These are phyloP conservation scores for Zapornia atra DNA, from an alignment of 2,113 vertebrate species.

Conservation along the genomic window DNA sequence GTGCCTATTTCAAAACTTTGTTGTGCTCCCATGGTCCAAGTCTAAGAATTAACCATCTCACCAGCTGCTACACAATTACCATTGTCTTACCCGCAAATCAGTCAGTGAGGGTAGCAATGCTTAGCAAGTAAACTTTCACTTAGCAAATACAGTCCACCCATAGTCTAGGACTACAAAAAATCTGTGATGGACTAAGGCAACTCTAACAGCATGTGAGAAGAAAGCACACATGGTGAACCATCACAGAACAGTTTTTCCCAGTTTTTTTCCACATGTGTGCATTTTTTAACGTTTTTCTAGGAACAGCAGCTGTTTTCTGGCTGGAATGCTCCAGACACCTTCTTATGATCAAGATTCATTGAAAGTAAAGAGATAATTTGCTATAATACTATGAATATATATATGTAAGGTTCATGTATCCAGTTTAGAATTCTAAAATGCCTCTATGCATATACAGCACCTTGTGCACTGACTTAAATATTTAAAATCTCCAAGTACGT, in stretches of 20 bases:
- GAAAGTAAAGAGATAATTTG: not conserved
- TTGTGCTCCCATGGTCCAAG: accelerated
- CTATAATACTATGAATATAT: not conserved
- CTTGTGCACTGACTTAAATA: not conserved
- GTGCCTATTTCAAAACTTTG: not conserved
- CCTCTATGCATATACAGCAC: not conserved
- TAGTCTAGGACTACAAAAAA: not conserved
- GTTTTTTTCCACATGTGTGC: not conserved
- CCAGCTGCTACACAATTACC: not conserved
- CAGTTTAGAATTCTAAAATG: not conserved
- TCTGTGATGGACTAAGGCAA: not conserved
- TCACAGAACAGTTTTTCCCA: not conserved
- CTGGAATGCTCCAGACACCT: not conserved
- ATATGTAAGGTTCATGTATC: not conserved
- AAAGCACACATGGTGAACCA: not conserved
- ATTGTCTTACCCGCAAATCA: not conserved
- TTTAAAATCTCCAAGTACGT: not conserved
- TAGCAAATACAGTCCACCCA: not conserved
- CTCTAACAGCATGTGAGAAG: accelerated
- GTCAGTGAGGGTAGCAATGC: not conserved
- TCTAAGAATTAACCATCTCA: not conserved
- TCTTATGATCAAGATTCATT: not conserved
- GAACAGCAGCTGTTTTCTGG: not conserved
- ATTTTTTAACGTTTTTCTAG: not conserved
- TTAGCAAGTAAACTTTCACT: not conserved